Base-by-base conservation (phyloP, 2,113 vertebrate species). In the Anhinga anhinga region DNA sequence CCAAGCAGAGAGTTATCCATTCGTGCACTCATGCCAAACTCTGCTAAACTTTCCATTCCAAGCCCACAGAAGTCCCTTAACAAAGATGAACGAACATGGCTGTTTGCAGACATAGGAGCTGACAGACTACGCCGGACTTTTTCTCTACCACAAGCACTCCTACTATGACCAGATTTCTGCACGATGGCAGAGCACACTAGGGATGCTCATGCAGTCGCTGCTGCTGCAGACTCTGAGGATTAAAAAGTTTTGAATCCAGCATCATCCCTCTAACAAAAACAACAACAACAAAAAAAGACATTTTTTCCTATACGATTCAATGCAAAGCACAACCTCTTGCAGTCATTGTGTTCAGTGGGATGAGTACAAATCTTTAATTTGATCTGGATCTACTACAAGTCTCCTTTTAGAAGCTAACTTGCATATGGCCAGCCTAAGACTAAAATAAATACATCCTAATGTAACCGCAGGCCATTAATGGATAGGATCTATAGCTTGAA, bases 221-320 rank as follows among this genome's bases (percentile, higher is more conserved):
- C 50, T 52, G 69, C 81, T 89, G 83, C 58, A 86, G 47, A 36
- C 38, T 73, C 32, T 8, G 3, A 76, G 36, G 15, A 70, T 40
- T 49, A 84, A 49, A 13, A 85, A 38, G 8, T 40, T 66, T 50
- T 49, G 18, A 80, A 74, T 50, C 11, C 52, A 78, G n/a, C 5
- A 53, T 29, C 11, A 32, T 36, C 30, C 25, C 66, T 62, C 32
- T 11, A 17, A 3, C 47, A 29, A 23, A 42, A 63, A 47, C n/a
- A n/a, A n/a, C n/a, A n/a, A n/a, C n/a, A n/a, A n/a, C n/a, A 47
- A 45, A 56, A 22, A 14, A 13, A 3, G 2, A 2, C 0, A 3
- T 50, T 72, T 45, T 52, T 56, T 17, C 26, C 67, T 55, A 8
- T 8, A 47, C 19, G 9, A 79, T 47, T 93, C 55, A 56, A 27